Evolutionary conservation across 30 jellyfish, hydroid and myxozoan species (phyloP).

Genomic region (Turritopsis dohrnii): DNA sequence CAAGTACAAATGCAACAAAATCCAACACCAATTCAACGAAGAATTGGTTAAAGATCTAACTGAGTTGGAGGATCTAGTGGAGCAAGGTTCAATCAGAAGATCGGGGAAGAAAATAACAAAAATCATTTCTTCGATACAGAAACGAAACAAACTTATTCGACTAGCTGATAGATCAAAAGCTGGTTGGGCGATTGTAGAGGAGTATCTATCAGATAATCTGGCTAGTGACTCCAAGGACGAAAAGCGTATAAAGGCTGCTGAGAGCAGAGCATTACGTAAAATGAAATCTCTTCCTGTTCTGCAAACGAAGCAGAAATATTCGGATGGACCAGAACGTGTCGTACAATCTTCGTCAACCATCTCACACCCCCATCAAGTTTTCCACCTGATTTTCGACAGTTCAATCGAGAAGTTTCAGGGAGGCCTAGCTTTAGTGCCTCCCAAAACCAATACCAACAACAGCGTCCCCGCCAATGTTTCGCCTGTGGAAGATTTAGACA

Average conservation of each 20-base stretch:
- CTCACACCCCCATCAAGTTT: neutral
- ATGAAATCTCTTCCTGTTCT: neutral
- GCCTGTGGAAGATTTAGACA: neutral
- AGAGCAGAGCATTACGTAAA: neutral
- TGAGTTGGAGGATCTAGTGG: no score
- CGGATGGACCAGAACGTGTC: neutral
- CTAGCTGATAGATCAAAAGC: no score
- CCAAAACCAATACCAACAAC: neutral
- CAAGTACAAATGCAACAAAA: no score
- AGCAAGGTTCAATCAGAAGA: no score
- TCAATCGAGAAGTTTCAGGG: neutral
- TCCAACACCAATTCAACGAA: no score
- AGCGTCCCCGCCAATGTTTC: neutral
- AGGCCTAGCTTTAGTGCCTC: neutral
- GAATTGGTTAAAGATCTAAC: no score
- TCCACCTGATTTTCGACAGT: neutral
- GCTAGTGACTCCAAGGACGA: no score
- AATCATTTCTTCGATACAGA: no score
- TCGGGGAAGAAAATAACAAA: no score
- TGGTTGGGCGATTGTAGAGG: no score
- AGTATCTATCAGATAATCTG: no score
- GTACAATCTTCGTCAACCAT: neutral
- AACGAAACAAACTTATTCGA: no score
- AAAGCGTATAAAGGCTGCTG: conserved; percentile 2
- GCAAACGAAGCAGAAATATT: neutral